phyloP scores from a whole-genome alignment of 2,797 vertebrate genomes.

The Crocidura indochinensis region DNA sequence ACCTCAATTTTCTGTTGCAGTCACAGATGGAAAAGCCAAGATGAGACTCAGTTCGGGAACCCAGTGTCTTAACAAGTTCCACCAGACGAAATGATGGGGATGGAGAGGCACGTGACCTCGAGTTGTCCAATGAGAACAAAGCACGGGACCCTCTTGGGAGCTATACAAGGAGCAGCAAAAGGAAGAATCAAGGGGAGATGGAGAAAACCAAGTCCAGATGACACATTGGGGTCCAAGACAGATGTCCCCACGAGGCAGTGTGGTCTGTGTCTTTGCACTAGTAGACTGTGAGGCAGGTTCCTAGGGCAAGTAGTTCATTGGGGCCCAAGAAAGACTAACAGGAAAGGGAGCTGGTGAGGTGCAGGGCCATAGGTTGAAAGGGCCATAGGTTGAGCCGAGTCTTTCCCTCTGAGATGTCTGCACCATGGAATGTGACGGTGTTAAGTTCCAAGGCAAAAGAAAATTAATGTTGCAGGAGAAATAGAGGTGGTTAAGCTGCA shows the following conservation, averaged over 20 bases:
- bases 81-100: not conserved
- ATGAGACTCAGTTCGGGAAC: not conserved
- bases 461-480: not conserved
- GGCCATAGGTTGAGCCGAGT: accelerated
- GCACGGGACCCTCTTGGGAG: not conserved
- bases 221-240: not conserved
- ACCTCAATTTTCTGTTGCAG: not conserved
- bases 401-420: not conserved
- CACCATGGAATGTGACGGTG: accelerated
- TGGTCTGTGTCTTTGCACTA: not conserved
- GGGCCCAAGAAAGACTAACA: not conserved
- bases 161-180: not conserved
- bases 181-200: not conserved
- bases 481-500: not conserved
- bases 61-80: too few relatives aligned
- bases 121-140: not conserved
- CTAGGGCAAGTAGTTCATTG: not conserved
- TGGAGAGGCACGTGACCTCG: not conserved
- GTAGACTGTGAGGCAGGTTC: not conserved
- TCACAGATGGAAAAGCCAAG: not conserved
- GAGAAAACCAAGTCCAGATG: not conserved
- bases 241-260: not conserved
- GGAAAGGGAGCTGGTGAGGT: not conserved
- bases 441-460: not conserved
- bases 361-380: not conserved